phyloP scores from a whole-genome alignment of 2,888 invertebrate genomes.

The Elegia similella region DNA sequence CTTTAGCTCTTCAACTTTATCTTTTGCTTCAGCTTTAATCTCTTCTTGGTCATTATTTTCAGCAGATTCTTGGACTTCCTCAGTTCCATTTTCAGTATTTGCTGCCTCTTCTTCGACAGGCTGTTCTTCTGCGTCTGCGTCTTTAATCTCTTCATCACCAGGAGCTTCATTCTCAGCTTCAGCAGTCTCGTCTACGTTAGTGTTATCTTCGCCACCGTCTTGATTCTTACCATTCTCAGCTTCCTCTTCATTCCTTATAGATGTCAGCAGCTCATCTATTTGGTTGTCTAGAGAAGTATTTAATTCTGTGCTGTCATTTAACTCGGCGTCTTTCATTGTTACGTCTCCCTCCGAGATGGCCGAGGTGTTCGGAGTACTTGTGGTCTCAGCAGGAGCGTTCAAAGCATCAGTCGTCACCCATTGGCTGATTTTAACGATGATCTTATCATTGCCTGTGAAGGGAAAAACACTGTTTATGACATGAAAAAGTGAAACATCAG shows the following conservation, averaged over 20 bases:
- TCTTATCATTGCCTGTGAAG: constrained; percentile 13
- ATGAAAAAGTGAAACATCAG: too few species aligned
- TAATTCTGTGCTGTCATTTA: background rate
- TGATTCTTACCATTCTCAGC: constrained; percentile 19
- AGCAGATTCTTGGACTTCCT: background rate
- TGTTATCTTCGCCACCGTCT: constrained; percentile 15
- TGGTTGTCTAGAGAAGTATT: constrained; percentile 44
- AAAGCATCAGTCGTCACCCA: constrained; percentile 2
- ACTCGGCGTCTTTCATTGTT: background rate
- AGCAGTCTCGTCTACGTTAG: constrained; percentile 5
- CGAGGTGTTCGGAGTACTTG: constrained; percentile 20
- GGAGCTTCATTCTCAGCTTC: constrained; percentile 15
- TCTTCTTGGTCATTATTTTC: constrained; percentile 11
- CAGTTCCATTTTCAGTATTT: constrained; percentile 14
- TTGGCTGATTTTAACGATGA: constrained; percentile 20
- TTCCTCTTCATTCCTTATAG: constrained; percentile 42
- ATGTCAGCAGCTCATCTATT: constrained; percentile 50
- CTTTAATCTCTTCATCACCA: constrained; percentile 2
- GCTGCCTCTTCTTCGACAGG: background rate
- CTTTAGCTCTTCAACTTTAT: constrained; percentile 21
- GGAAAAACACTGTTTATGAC: too few species aligned
- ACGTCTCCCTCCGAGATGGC: background rate
- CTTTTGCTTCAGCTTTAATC: constrained; percentile 14
- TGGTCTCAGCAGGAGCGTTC: background rate
- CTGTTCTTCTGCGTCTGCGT: constrained; percentile 7